Percentiles rank a stretch among this genome's conserved stretches.
phyloP scores from a whole-genome alignment of 2,888 invertebrate genomes.

The Lepidochrysops patricia region DNA sequence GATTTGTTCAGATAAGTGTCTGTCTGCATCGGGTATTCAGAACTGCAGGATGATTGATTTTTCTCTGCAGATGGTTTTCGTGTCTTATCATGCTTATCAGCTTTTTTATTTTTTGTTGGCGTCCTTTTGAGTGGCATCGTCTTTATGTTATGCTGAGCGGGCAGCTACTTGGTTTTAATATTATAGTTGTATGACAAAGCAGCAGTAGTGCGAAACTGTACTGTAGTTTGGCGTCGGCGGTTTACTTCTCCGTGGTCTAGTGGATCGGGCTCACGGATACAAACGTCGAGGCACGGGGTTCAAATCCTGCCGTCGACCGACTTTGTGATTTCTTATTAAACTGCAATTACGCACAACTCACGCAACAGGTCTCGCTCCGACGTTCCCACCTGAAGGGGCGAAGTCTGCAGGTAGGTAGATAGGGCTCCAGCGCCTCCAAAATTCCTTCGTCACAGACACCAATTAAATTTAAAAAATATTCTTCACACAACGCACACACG shows the following conservation, averaged over 20 bases:
- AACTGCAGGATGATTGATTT: constrained; percentile 5
- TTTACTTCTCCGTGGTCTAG: neutral
- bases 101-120: neutral
- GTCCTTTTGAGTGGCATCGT: neutral
- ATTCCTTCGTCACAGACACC: no score
- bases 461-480: no score
- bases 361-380: neutral
- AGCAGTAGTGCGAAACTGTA: neutral
- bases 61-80: constrained; percentile 35
- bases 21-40: neutral
- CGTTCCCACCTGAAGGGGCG: neutral
- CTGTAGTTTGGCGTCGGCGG: neutral
- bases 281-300: neutral
- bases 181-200: neutral
- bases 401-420: neutral
- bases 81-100: neutral
- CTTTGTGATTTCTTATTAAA: neutral
- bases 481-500: no score
- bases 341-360: neutral
- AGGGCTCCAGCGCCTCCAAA: neutral
- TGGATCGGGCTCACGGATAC: neutral
- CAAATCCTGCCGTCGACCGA: neutral
- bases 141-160: no score
- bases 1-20: neutral
- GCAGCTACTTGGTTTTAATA: no score